Evolutionary conservation across 2,113 vertebrate genomes (phyloP), one percentile per base, ranked within the genome.

Genomic region (Carlito syrichta): DNA sequence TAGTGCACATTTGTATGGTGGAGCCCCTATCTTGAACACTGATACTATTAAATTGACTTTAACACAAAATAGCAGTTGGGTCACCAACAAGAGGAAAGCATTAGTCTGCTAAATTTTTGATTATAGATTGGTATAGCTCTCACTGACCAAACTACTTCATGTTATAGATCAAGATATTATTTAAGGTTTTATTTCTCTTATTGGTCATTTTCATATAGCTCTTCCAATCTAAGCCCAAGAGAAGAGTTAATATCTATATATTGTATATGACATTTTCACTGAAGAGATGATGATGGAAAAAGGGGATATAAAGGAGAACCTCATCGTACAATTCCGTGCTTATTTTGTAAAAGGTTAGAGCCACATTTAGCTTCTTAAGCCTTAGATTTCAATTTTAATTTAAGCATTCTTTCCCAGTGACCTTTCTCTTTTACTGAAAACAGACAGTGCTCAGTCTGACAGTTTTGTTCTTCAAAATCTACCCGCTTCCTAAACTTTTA

Each of bases 341-440:
- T 96, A 96, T 95, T 98, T 97, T 93, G 27, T 87, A 81, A 97
- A 98, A 97, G 95, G 95, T 97, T 95, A 97, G 58, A 92, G 79
- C 22, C 76, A 95, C 74, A 92, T 97, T 97, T 97, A 97, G 86
- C 84, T 82, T 52, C 35, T 45, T 74, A 86, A 96, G 89, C 74
- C 76, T 92, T 89, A 87, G 79, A 96, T 96, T 96, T 98, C 87
- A 89, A 87, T 97, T 97, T 97, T 95, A 97, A 97, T 98, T 90
- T 88, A 86, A 97, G 69, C 86, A 92, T 97, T 97, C 76, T 90
- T 94, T 95, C 43, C 76, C 13, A 35, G 63, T 98, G 97, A 98
- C 83, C 94, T 97, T 98, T 97, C 68, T 20, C n/a, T 96, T 94
- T 95, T 32, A 85, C 69, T 69, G 20, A 9, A 86, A 91, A 45